Evolutionary conservation across 2,888 invertebrate species (phyloP).

Genomic region (Acleris sparsana): DNA sequence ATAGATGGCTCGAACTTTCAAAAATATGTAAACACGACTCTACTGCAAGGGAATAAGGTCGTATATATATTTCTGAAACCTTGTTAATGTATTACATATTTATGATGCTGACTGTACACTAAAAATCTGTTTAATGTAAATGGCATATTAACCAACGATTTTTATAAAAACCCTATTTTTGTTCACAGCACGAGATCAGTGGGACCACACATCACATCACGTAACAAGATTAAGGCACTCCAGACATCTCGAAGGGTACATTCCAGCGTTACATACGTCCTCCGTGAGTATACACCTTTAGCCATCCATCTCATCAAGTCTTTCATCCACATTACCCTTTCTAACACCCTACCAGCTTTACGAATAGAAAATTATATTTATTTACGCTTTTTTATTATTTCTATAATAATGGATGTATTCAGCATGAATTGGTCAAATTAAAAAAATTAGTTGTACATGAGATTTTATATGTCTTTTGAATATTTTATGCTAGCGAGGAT

Average conservation of each 20-base stretch:
- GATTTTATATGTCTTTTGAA: slow-evolving; percentile 22
- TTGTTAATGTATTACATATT: too few species aligned
- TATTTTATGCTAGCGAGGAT: slow-evolving; percentile 30
- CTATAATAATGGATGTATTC: slow-evolving; percentile 51
- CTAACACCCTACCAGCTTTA: slow-evolving; percentile 55
- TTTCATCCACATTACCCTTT: slow-evolving; percentile 45
- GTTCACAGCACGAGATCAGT: slow-evolving; percentile 62
- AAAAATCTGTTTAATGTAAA: too few species aligned
- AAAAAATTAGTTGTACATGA: slow-evolving; percentile 2
- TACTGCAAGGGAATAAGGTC: too few species aligned
- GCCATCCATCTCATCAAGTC: slow-evolving; percentile 38
- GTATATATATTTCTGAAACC: too few species aligned
- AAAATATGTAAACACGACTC: too few species aligned
- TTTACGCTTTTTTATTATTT: slow-evolving; percentile 67
- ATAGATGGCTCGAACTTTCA: too few species aligned
- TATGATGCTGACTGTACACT: too few species aligned
- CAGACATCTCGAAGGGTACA: slow-evolving; percentile 67
- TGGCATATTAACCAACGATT: too few species aligned
- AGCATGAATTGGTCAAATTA: slow-evolving; percentile 48
- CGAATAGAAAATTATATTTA: slow-evolving; percentile 69
- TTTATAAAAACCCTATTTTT: slow-evolving; percentile 1
- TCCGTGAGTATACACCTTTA: slow-evolving; percentile 64
- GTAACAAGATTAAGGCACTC: slow-evolving; percentile 75
- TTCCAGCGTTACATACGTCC: slow-evolving; percentile 59
- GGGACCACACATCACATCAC: slow-evolving; percentile 63